These are phyloP conservation scores for Turritopsis dohrnii DNA, from an alignment of 30 jellyfish, hydroid and myxozoan genomes.

Conservation along the genomic window DNA sequence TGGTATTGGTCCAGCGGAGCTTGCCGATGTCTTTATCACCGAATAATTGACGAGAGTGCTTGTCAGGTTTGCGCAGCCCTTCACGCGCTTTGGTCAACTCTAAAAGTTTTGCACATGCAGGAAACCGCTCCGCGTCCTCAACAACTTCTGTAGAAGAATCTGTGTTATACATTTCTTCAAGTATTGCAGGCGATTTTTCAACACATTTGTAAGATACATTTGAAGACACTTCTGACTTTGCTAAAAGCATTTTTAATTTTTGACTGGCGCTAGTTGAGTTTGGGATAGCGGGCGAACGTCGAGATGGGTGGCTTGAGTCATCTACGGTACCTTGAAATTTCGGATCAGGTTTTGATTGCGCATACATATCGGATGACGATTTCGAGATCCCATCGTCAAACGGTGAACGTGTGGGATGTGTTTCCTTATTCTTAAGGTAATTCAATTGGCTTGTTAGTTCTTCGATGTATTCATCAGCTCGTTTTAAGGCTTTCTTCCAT, in stretches of 20 bases:
- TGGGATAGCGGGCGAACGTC: not conserved
- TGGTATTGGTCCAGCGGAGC: not conserved
- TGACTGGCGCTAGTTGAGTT: not conserved
- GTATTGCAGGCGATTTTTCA: not conserved
- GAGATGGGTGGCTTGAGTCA: not conserved
- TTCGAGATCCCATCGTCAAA: not conserved
- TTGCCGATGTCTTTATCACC: not conserved
- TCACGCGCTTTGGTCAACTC: conserved; percentile 69
- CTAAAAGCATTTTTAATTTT: not conserved
- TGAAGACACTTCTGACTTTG: not conserved
- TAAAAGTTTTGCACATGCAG: conserved; percentile 93
- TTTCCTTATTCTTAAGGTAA: not conserved
- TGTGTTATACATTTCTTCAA: not conserved
- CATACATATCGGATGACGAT: not conserved
- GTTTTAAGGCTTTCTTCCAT: conserved; percentile 61
- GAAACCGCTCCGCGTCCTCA: conserved; percentile 70
- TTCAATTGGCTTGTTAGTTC: conserved; percentile 46
- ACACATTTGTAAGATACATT: not conserved
- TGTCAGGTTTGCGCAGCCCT: not conserved
- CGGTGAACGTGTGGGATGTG: not conserved
- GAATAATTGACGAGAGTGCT: not conserved
- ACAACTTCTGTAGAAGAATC: conserved; percentile 1
- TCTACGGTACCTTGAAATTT: not conserved
- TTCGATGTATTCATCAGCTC: conserved; percentile 91
- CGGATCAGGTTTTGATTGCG: not conserved